Evolutionary conservation across 1,140 invertebrate genomes (phyloP), one percentile per base, ranked within the genome.

Genomic region (Heliconius hermathena): DNA sequence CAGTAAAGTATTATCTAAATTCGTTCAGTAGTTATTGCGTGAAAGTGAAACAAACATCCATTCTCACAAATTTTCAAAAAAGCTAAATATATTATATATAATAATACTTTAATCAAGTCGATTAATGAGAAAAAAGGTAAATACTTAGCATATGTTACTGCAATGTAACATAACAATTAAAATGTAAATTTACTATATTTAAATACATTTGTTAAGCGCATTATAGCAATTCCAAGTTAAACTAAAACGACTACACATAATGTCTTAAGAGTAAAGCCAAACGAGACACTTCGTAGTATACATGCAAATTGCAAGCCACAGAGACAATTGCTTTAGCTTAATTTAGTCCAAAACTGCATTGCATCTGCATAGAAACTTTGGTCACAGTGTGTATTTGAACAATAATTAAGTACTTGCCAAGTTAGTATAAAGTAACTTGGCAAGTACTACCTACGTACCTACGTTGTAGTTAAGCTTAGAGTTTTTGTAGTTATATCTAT

Each of bases 271-370:
- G 57, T 66, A 29, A 76, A 76, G 33, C 74, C 57, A 70, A 76
- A 76, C 60, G 74, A 70, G 57, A 33, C 60, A 70, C 46, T 49
- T 49, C 36, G 74, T 66, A 46, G 74, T 54, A n/a, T 70, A 54
- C 79, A 52, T 78, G 74, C 57, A 81, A 76, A 72, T 76, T 49
- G 74, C 60, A 22, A 49, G 71, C 81, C 76, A 73, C 84, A 79
- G 81, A 81, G 81, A 82, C 80, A 84, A 83, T 86, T 86, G 79
- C 83, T 84, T 82, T 52, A 84, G 79, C 75, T 85, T 87, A 88
- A 90, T 89, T 89, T 85, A 83, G 83, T 80, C 82, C 71, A 79
- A 78, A 85, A 85, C 82, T 88, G 84, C 85, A 86, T 81, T 70
- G 54, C 86, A 85, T 88, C 85, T 89, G 85, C 86, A 85, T 82